Percentiles rank a stretch among this genome's conserved stretches.
Conservation (phyloP, 2,888 invertebrate genomes). For the Hydroisotoma schaefferi region DNA sequence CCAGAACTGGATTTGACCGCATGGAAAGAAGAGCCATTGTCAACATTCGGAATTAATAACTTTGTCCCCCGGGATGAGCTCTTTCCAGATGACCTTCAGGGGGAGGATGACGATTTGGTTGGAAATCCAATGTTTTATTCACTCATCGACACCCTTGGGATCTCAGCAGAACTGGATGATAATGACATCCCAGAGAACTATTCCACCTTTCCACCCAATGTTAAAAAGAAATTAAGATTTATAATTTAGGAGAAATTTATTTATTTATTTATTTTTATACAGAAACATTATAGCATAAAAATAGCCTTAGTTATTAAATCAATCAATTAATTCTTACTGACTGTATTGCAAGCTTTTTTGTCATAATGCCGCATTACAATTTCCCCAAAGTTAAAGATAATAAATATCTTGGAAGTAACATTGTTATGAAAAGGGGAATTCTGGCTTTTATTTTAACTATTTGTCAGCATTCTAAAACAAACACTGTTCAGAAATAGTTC, state of each 20-base stretch:
- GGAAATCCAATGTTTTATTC: constrained; percentile 10
- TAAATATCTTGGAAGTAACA: not conserved
- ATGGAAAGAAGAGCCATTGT: constrained; percentile 39
- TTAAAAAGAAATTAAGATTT: not conserved
- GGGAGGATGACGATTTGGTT: not conserved
- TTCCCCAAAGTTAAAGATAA: too few relatives aligned
- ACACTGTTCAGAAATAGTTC: too few relatives aligned
- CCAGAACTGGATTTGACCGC: constrained; percentile 31
- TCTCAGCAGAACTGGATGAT: constrained; percentile 4
- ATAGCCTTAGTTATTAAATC: too few relatives aligned
- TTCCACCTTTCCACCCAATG: not conserved
- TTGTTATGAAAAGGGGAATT: not conserved
- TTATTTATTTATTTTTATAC: too few relatives aligned
- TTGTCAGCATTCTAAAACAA: too few relatives aligned
- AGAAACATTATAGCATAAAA: too few relatives aligned
- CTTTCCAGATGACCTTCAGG: not conserved
- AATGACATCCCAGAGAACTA: not conserved
- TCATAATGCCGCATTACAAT: too few relatives aligned
- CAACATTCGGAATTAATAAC: too few relatives aligned
- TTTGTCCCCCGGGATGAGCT: not conserved
- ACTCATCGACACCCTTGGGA: constrained; percentile 1
- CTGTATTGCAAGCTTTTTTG: too few relatives aligned
- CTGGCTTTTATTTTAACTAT: not conserved
- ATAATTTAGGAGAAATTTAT: too few relatives aligned
- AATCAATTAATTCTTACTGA: too few relatives aligned